A percentile compares a stretch with the other conserved stretches of the same genome.
phyloP scores from a whole-genome alignment of 2,113 vertebrate species.

The Rhegmatorhina hoffmannsi region DNA sequence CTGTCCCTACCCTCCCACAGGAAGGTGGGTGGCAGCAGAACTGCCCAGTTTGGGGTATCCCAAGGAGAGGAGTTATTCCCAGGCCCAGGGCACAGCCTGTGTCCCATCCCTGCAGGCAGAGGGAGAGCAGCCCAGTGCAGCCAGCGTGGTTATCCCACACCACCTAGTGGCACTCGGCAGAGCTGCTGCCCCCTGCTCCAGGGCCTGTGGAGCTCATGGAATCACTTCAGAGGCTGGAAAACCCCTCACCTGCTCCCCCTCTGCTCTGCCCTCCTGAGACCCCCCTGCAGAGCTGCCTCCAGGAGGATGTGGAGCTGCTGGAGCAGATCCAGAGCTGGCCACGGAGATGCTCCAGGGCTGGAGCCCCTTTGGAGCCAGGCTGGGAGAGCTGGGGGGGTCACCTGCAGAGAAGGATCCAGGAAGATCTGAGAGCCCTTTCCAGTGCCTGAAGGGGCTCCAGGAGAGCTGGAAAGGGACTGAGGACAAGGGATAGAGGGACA shows the following conservation, averaged over 20 bases:
- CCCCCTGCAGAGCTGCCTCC: neutral
- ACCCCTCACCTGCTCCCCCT: neutral
- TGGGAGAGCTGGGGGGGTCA: neutral
- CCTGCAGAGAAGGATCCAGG: neutral
- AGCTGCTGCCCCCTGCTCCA: rapidly evolving
- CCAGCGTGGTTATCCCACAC: neutral
- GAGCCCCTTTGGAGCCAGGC: neutral
- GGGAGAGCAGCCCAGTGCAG: too few species aligned
- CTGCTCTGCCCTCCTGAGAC: neutral
- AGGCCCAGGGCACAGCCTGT: neutral
- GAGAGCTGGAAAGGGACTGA: neutral
- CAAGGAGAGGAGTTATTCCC: neutral
- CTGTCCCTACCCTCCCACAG: neutral
- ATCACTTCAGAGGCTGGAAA: neutral
- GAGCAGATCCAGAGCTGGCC: neutral
- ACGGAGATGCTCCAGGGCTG: neutral
- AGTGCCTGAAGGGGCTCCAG: neutral
- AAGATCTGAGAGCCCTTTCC: neutral
- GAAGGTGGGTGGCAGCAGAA: neutral
- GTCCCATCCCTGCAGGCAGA: neutral
- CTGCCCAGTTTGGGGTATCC: neutral
- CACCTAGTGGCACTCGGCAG: neutral
- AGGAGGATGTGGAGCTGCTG: neutral
- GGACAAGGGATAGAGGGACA: neutral
- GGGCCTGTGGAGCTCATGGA: rapidly evolving